Percentiles rank a stretch among this genome's conserved stretches.
Evolutionary conservation across 2,888 invertebrate genomes (phyloP).

Genomic region (Cantharis rustica): DNA sequence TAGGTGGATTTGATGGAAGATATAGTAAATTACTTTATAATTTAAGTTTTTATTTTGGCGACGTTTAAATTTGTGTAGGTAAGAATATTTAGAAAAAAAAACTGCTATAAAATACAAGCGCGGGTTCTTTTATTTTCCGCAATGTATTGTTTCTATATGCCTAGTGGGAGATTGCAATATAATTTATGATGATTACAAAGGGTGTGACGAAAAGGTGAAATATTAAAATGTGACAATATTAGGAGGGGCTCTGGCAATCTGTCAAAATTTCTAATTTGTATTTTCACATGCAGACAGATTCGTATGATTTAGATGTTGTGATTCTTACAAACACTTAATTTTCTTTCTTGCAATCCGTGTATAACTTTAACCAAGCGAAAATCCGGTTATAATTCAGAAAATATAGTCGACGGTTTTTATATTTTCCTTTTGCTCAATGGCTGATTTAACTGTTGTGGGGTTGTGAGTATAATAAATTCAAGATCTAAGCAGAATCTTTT

Average conservation of each 20-base stretch:
- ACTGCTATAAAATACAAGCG: neutral
- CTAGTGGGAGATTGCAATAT: conserved; percentile 14
- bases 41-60: neutral
- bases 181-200: conserved; percentile 42
- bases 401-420: conserved; percentile 7
- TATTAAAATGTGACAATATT: conserved; percentile 41
- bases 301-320: conserved; percentile 36
- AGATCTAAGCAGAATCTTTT: neutral
- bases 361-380: conserved; percentile 5
- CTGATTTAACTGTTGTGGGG: conserved; percentile 1
- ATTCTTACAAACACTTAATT: conserved; percentile 19
- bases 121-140: neutral
- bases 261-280: conserved; percentile 40
- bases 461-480: conserved; percentile 2
- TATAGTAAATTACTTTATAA: neutral
- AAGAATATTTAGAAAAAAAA: neutral
- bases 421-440: conserved; percentile 2
- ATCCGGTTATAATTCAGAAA: conserved; percentile 10
- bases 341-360: conserved; percentile 9
- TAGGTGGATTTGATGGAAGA: neutral
- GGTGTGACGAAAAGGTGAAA: conserved; percentile 42
- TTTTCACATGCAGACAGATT: conserved; percentile 34
- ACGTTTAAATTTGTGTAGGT: neutral
- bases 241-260: conserved; percentile 38
- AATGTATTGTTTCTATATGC: conserved; percentile 19